These are phyloP conservation scores for Coleophora flavipennella DNA, from an alignment of 2,888 invertebrate genomes.

Conservation along the genomic window DNA sequence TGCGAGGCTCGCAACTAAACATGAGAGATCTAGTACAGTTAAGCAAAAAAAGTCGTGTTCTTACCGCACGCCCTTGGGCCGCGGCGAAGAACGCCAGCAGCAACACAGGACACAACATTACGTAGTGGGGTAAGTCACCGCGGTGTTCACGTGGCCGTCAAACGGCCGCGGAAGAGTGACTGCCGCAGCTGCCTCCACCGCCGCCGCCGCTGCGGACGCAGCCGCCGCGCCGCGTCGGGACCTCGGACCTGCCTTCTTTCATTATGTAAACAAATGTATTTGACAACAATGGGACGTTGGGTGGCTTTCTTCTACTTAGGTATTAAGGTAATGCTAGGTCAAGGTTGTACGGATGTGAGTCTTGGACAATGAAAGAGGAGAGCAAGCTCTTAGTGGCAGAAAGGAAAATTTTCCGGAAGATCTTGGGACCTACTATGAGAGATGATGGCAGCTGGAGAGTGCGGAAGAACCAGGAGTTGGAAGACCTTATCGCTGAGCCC, in stretches of 20 bases:
- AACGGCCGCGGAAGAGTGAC: constrained; percentile 53
- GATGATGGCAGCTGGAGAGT: too few relatives aligned
- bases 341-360: too few relatives aligned
- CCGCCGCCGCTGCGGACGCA: constrained; percentile 18
- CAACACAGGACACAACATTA: constrained; percentile 52
- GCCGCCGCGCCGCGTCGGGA: constrained; percentile 16
- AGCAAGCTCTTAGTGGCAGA: too few relatives aligned
- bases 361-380: too few relatives aligned
- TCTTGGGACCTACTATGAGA: too few relatives aligned
- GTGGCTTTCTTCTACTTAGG: too few relatives aligned
- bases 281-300: constrained; percentile 30
- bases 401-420: too few relatives aligned
- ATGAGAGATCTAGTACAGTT: too few relatives aligned
- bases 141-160: constrained; percentile 31
- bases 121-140: constrained; percentile 37
- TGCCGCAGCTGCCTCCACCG: constrained; percentile 31
- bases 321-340: too few relatives aligned
- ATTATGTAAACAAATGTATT: constrained; percentile 61
- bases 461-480: too few relatives aligned
- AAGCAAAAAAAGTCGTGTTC: constrained; percentile 15
- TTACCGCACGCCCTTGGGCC: constrained; percentile 67
- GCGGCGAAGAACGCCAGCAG: constrained; percentile 55
- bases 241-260: constrained; percentile 33
- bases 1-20: too few relatives aligned
- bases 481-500: too few relatives aligned